Evolutionary conservation across 2,888 invertebrate species (phyloP).

Genomic region (Sminthurinus aureus): DNA sequence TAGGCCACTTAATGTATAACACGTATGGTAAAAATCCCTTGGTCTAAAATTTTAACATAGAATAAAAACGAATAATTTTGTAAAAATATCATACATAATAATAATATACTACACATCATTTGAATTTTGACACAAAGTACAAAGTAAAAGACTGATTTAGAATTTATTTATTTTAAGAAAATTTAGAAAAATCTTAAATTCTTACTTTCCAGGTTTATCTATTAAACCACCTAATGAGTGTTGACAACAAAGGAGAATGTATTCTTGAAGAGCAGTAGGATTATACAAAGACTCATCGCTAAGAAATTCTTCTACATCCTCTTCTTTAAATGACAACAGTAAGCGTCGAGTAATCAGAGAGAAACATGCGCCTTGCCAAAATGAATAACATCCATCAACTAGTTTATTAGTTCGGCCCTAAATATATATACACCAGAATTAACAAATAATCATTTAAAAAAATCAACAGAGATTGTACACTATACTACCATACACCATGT

Average conservation of each 20-base stretch:
- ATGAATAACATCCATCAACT: constrained; percentile 98
- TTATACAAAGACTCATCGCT: constrained; percentile 76
- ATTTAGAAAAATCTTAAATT: constrained; percentile 63
- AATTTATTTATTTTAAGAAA: background rate
- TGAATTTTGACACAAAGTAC: background rate
- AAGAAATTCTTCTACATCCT: constrained; percentile 34
- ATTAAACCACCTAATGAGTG: constrained; percentile 84
- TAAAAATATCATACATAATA: background rate
- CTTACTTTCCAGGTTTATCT: constrained; percentile 96
- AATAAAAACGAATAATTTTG: background rate
- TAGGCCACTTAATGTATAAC: constrained; percentile 93
- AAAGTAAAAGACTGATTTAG: background rate
- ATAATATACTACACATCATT: no score
- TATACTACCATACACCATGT: no score
- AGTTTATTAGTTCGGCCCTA: constrained; percentile 97
- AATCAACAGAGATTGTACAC: no score
- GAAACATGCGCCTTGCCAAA: constrained; percentile 96
- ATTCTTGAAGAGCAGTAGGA: constrained; percentile 90
- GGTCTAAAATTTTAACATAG: constrained; percentile 68
- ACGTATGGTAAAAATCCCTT: constrained; percentile 95
- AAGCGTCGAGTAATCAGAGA: constrained; percentile 71
- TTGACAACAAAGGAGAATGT: constrained; percentile 93
- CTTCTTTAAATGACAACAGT: constrained; percentile 32
- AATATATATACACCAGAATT: background rate
- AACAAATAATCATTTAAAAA: background rate